Percentiles rank a stretch among this genome's conserved stretches.
Evolutionary conservation across 1,140 invertebrate genomes (phyloP).

Genomic region (Kradibia gibbosae): DNA sequence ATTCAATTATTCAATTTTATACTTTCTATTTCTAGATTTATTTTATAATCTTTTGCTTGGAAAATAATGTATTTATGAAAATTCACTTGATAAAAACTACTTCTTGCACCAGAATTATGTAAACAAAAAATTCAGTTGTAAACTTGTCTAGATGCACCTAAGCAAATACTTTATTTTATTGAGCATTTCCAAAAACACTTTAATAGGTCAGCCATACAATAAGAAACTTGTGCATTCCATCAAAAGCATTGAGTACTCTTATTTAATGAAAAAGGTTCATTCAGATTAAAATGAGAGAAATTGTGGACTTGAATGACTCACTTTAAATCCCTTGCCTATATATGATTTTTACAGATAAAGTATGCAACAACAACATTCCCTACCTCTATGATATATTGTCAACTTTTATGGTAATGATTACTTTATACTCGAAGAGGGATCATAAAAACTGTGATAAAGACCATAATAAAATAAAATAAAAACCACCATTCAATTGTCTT

Average conservation of each 20-base stretch:
- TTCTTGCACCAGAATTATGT: conserved; percentile 22
- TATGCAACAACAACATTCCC: neutral
- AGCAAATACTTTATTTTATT: too few relatives aligned
- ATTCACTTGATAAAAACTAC: too few relatives aligned
- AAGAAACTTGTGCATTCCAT: neutral
- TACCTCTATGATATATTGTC: conserved; percentile 16
- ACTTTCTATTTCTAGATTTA: too few relatives aligned
- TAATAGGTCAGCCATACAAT: neutral
- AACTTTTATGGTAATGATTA: conserved; percentile 40
- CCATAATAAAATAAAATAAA: too few relatives aligned
- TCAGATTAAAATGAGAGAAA: too few relatives aligned
- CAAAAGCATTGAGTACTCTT: neutral
- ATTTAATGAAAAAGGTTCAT: too few relatives aligned
- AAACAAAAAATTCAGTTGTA: conserved; percentile 16
- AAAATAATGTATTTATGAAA: too few relatives aligned
- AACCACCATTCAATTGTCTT: too few relatives aligned
- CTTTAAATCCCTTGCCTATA: neutral
- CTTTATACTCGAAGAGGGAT: neutral
- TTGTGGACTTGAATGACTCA: conserved; percentile 9
- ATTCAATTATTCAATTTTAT: too few relatives aligned
- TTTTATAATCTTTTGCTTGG: too few relatives aligned
- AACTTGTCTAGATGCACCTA: conserved; percentile 9
- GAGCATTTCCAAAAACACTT: too few relatives aligned
- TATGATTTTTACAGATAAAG: conserved; percentile 34
- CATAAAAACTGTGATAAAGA: conserved; percentile 12